Conservation (phyloP, 2,888 invertebrate genomes). For the Himalopsyche anomala region DNA sequence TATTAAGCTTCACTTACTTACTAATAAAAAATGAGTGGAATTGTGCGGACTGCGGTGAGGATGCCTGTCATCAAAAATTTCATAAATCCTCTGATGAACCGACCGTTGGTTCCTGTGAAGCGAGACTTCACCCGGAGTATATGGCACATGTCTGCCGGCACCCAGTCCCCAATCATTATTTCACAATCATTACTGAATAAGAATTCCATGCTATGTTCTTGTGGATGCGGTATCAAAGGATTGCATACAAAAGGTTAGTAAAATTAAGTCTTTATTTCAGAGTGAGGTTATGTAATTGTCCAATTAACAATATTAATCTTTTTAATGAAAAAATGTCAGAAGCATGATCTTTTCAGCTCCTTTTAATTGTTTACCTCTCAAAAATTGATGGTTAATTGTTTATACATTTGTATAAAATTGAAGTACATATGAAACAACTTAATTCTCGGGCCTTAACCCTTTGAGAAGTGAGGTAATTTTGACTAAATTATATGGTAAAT, state of each 20-base stretch:
- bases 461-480: too few species aligned
- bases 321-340: neutral
- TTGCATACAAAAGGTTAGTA: slow-evolving; percentile 84
- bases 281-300: slow-evolving; percentile 61
- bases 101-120: slow-evolving; percentile 74
- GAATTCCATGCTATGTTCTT: slow-evolving; percentile 81
- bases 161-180: slow-evolving; percentile 70
- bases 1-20: neutral
- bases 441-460: too few species aligned
- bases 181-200: slow-evolving; percentile 70
- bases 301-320: neutral
- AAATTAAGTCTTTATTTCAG: neutral
- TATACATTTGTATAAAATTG: too few species aligned
- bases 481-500: too few species aligned
- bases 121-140: slow-evolving; percentile 81
- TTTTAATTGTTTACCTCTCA: too few species aligned
- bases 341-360: neutral
- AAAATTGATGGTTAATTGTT: too few species aligned
- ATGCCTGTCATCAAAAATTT: slow-evolving; percentile 69
- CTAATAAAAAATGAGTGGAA: slow-evolving; percentile 80
- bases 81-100: slow-evolving; percentile 60
- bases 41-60: slow-evolving; percentile 80
- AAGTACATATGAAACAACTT: too few species aligned
- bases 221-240: slow-evolving; percentile 81
- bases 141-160: slow-evolving; percentile 81